Evolutionary conservation across 2,797 vertebrate species (phyloP), one percentile per base, ranked within the genome.

Genomic region (Onychomys arenicola): DNA sequence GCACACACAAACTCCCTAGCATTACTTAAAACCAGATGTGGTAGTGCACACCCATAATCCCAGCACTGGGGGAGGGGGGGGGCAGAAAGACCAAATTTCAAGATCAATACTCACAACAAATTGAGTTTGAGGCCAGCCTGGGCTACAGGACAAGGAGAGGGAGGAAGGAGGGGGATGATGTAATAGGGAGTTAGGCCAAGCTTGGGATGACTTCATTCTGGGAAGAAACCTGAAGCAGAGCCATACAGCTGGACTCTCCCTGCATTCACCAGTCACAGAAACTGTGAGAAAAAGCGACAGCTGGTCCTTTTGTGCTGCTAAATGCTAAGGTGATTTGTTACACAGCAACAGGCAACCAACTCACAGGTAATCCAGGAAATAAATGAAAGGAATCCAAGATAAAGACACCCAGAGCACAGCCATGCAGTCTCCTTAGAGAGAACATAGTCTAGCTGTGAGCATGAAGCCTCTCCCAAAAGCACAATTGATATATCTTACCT

Each of bases 141-240:
- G n/a, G 52, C 27, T 88, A 43, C 25, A 57, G 37, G 69, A 52
- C 13, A 67, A 43, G 32, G 34, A 55, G 77, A 37, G 32, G 40
- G 40, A 59, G 21, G 11, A 78, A 43, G 80, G 85, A 43, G n/a
- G 5, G 43, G 27, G 25, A 59, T 9, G 34, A 69, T 73, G 61
- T 89, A 43, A 25, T 25, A 59, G 9, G n/a, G 34, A 89, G 14
- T 27, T 71, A 65, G 63, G 19, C 14, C 55, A 73, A 67, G 57
- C 77, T 69, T 87, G 52, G 6, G 57, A 29, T 73, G 29, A 23
- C 9, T n/a, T 52, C 43, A 63, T 13, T 37, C 67, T 73, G 16
- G 0, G 40, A 61, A 95, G 89, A 96, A 90, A 92, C 37, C 65
- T 71, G 43, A 93, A 85, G 43, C 59, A 81, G 46, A 93, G 37